Evolutionary conservation across 2,797 vertebrate genomes (phyloP).

Genomic region (Pantherophis alleghaniensis): DNA sequence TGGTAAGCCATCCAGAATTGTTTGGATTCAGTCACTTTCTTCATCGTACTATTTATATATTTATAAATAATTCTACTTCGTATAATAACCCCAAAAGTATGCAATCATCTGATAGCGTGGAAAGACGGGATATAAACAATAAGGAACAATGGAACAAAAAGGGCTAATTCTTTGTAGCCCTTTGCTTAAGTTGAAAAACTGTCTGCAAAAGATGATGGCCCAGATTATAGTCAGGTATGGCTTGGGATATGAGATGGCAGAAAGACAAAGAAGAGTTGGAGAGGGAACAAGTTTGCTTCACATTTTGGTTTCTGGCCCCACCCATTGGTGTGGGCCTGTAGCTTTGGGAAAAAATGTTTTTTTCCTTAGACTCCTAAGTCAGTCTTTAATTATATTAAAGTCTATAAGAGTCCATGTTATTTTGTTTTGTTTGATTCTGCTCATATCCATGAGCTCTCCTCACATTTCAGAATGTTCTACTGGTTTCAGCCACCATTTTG

Average conservation of each 20-base stretch:
- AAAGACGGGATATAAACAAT: background rate
- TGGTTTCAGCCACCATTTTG: accelerated
- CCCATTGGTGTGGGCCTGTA: background rate
- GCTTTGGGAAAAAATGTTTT: background rate
- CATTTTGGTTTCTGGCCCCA: background rate
- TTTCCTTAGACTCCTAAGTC: background rate
- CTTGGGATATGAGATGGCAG: background rate
- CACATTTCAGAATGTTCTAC: background rate
- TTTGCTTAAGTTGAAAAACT: background rate
- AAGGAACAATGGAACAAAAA: background rate
- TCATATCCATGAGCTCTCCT: background rate
- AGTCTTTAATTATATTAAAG: background rate
- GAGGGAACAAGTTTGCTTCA: background rate
- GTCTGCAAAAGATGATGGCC: background rate
- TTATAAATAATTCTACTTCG: background rate
- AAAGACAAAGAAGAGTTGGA: background rate
- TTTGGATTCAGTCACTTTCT: background rate
- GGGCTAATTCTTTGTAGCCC: background rate
- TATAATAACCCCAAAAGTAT: background rate
- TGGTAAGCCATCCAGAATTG: background rate
- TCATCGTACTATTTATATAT: background rate
- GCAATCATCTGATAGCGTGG: background rate
- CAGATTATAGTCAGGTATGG: background rate
- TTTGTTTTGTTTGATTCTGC: background rate
- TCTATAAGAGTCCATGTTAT: background rate